Evolutionary conservation across 35 echinoderm and acorn worm genomes (phyloP).

Genomic region (Nesometra sesokonis): DNA sequence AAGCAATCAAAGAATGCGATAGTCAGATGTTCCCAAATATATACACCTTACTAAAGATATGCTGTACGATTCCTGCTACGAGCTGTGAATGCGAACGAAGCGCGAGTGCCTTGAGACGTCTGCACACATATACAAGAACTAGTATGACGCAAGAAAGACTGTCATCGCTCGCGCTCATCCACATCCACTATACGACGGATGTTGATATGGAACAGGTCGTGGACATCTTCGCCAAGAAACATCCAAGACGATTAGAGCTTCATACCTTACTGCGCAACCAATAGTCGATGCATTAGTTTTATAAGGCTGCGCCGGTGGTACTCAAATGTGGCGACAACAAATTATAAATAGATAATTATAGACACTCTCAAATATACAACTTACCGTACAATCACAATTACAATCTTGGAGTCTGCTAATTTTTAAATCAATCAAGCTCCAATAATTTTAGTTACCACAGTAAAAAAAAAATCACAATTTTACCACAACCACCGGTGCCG

Average conservation of each 20-base stretch:
- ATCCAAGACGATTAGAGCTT: constrained; percentile 11
- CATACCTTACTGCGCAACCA: too few species aligned
- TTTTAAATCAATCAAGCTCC: too few species aligned
- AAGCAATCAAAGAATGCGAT: constrained; percentile 15
- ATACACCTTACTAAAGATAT: neutral
- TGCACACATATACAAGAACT: constrained; percentile 3
- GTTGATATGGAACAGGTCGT: constrained; percentile 10
- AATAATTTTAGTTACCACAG: too few species aligned
- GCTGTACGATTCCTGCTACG: constrained; percentile 15
- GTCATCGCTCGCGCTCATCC: neutral
- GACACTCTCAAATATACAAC: too few species aligned
- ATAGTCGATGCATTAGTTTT: neutral
- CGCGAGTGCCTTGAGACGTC: constrained; percentile 7
- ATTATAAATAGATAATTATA: too few species aligned
- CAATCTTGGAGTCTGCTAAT: too few species aligned
- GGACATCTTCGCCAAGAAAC: constrained; percentile 11
- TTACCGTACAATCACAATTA: too few species aligned
- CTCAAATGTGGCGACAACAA: too few species aligned
- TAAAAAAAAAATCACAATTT: too few species aligned
- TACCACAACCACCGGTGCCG: too few species aligned
- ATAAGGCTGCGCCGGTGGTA: too few species aligned
- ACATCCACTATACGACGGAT: neutral
- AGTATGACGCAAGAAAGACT: constrained; percentile 3
- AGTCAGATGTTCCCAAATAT: neutral
- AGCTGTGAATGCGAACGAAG: constrained; percentile 4